phyloP scores from a whole-genome alignment of 2,888 invertebrate species.

The Trachelus iudaicus region DNA sequence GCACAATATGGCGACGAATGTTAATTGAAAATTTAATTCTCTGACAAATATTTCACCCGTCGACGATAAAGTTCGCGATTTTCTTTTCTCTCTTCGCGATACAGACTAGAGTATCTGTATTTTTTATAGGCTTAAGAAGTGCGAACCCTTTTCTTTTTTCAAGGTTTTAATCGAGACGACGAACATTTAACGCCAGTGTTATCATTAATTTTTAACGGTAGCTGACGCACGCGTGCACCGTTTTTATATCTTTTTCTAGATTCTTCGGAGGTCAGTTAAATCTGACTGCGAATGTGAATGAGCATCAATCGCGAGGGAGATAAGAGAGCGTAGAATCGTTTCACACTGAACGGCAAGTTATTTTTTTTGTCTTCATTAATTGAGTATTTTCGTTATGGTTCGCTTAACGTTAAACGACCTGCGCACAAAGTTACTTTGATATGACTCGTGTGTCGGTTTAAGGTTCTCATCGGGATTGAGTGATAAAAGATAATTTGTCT shows the following conservation, averaged over 20 bases:
- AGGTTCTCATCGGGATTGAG: neutral
- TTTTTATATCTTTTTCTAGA: neutral
- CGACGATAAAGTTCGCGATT: neutral
- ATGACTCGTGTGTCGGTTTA: neutral
- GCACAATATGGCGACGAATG: neutral
- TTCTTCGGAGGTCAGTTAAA: neutral
- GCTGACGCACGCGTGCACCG: neutral
- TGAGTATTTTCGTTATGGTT: neutral
- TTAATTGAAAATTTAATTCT: conserved; percentile 11
- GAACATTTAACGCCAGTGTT: neutral
- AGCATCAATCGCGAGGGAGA: neutral
- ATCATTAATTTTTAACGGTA: neutral
- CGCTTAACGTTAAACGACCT: neutral
- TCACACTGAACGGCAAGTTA: neutral
- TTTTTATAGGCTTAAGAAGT: neutral
- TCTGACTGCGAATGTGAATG: neutral
- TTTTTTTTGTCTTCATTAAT: neutral
- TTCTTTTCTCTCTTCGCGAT: neutral
- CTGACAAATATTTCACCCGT: neutral
- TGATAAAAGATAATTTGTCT: neutral
- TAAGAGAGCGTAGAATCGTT: neutral
- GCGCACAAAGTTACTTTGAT: neutral
- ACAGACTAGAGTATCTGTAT: neutral
- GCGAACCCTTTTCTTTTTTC: neutral
- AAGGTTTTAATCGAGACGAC: neutral